Conservation (phyloP, 2,113 vertebrate genomes). For the Psophia crepitans region DNA sequence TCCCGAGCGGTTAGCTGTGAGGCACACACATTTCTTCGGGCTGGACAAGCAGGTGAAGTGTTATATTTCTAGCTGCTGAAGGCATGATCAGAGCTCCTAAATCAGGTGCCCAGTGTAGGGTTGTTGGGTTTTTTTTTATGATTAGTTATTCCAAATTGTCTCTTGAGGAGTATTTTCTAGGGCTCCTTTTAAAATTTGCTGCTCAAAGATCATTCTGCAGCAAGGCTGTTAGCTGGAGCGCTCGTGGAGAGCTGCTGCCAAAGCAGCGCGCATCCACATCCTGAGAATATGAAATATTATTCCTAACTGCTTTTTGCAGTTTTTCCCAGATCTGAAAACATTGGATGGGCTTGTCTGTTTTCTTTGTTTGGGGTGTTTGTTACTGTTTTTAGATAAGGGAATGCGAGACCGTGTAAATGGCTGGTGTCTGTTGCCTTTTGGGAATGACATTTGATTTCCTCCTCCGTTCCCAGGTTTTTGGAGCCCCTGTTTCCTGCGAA, state of each 20-base stretch:
- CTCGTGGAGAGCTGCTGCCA: neutral
- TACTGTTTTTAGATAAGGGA: neutral
- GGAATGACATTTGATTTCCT: neutral
- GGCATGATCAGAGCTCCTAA: neutral
- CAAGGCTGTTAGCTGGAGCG: neutral
- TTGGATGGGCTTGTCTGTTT: neutral
- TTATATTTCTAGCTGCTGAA: neutral
- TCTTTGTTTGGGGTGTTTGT: neutral
- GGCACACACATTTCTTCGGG: neutral
- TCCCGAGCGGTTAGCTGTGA: fast-evolving
- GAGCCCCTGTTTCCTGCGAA: neutral
- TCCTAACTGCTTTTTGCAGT: neutral
- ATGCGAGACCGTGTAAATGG: neutral
- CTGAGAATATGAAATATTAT: neutral
- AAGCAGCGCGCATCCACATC: neutral
- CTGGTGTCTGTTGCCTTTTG: neutral
- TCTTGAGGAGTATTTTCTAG: neutral
- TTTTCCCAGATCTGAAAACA: neutral
- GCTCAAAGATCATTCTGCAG: neutral
- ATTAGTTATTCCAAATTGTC: neutral
- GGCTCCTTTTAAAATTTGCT: neutral
- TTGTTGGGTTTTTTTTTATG: neutral
- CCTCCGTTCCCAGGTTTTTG: fast-evolving
- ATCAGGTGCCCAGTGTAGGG: neutral
- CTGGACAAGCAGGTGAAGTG: neutral